Conservation (phyloP, 1,140 invertebrate species). For the Euborellia annulipes region DNA sequence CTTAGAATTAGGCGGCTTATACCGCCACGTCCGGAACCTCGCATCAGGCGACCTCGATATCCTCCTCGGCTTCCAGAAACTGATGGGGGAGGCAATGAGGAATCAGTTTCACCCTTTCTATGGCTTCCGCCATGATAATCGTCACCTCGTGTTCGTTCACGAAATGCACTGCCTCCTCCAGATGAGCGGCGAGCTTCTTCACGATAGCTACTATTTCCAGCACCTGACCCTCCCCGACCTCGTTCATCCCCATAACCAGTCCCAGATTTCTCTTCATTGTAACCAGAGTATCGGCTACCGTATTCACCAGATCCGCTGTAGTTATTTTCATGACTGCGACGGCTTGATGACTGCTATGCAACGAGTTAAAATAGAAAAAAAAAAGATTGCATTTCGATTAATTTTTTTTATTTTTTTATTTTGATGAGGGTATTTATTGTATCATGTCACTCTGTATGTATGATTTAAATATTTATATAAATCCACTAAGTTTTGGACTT, state of each 20-base stretch:
- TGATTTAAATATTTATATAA: too few species aligned
- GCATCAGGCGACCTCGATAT: too few species aligned
- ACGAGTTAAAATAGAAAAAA: conserved; percentile 6
- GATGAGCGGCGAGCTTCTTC: conserved; percentile 10
- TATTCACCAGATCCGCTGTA: conserved; percentile 11
- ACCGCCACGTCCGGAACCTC: too few species aligned
- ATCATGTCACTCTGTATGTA: too few species aligned
- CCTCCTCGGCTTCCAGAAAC: background rate
- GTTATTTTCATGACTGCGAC: conserved; percentile 14
- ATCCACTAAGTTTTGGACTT: too few species aligned
- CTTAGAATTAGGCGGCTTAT: too few species aligned
- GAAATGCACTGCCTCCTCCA: conserved; percentile 1
- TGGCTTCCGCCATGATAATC: conserved; percentile 10
- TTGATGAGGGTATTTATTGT: too few species aligned
- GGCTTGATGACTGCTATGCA: conserved; percentile 11
- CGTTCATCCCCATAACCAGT: conserved; percentile 12
- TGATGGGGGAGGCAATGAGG: conserved; percentile 9
- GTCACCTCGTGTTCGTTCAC: background rate
- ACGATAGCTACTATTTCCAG: conserved; percentile 7
- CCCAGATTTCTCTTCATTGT: conserved; percentile 11
- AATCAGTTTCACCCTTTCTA: conserved; percentile 11
- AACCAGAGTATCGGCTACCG: conserved; percentile 12
- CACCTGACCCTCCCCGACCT: background rate
- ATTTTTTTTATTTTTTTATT: too few species aligned
- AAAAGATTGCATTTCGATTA: background rate